phyloP scores from a whole-genome alignment of 2,113 vertebrate genomes.

The Felis chaus region DNA sequence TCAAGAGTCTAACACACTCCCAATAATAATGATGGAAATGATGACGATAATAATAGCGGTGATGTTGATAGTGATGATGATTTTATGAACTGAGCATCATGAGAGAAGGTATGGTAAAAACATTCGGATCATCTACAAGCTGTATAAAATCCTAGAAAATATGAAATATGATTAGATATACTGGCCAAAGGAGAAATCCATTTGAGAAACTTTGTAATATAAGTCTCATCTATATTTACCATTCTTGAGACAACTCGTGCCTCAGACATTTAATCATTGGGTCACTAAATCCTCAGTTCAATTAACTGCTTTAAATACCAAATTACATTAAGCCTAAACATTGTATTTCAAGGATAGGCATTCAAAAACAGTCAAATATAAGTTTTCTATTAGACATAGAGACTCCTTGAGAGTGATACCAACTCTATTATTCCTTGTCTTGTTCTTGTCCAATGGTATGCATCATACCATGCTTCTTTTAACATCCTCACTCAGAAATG shows the following conservation, averaged over 20 bases:
- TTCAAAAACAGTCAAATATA: background rate
- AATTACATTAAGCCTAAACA: background rate
- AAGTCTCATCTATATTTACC: background rate
- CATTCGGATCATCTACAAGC: background rate
- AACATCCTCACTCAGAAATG: background rate
- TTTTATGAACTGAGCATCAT: background rate
- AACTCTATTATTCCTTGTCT: background rate
- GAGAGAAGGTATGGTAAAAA: background rate
- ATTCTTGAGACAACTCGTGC: background rate
- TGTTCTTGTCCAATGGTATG: background rate
- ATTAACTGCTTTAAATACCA: background rate
- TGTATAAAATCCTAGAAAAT: slow-evolving; percentile 13
- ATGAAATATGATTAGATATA: background rate
- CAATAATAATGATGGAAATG: background rate
- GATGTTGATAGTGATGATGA: background rate
- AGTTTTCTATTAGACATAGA: slow-evolving; percentile 5
- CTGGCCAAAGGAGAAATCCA: background rate
- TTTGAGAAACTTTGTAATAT: background rate
- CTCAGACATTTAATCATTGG: background rate
- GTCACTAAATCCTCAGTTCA: background rate
- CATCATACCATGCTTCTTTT: background rate
- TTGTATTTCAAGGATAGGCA: background rate
- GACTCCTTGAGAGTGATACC: background rate
- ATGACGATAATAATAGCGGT: background rate
- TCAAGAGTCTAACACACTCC: background rate